A percentile compares a stretch with the other conserved stretches of the same genome.
Conservation (phyloP, 2,888 invertebrate genomes). For the Cephus pulcher region DNA sequence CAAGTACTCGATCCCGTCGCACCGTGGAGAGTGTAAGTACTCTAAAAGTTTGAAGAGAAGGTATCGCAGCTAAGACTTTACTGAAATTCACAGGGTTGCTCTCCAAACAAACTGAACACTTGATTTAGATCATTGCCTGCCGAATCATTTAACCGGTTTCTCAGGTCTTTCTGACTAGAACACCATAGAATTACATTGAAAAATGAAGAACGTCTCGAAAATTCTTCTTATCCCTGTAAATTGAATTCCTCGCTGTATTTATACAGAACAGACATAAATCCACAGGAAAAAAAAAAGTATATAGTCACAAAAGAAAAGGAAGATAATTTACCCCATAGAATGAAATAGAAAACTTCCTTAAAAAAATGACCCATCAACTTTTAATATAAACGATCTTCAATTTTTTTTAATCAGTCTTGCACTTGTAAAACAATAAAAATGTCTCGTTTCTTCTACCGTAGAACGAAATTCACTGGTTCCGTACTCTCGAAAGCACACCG, state of each 20-base stretch:
- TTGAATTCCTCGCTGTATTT: neutral
- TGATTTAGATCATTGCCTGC: neutral
- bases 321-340: neutral
- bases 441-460: neutral
- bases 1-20: neutral
- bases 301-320: neutral
- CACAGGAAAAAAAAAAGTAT: neutral
- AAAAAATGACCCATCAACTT: neutral
- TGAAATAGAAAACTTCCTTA: neutral
- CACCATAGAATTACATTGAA: neutral
- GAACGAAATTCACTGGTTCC: neutral
- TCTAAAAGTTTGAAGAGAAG: neutral
- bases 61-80: neutral
- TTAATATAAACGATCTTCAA: neutral
- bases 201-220: neutral
- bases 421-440: neutral
- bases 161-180: neutral
- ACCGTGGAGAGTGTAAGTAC: neutral
- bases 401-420: neutral
- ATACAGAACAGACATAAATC: neutral
- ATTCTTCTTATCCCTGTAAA: neutral
- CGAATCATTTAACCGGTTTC: neutral
- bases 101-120: neutral
- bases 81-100: neutral
- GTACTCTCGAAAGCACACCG: neutral